These are phyloP conservation scores for Halcyon smyrnensis DNA, from an alignment of 2,797 vertebrate genomes.

Conservation along the genomic window DNA sequence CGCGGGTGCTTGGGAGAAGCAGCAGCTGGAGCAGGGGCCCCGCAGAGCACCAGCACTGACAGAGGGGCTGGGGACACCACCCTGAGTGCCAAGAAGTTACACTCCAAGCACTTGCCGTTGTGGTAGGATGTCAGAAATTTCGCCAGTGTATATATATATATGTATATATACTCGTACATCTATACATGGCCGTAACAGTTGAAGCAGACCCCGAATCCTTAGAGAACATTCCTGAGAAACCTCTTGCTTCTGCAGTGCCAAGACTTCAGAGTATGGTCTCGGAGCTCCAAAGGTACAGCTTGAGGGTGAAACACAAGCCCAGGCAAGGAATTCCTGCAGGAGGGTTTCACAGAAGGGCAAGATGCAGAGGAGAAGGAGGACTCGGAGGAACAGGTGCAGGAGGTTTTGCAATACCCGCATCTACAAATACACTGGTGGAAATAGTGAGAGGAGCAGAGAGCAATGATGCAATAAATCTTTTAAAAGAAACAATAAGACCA, in stretches of 20 bases:
- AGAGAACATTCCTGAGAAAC: conserved; percentile 54
- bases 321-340: conserved; percentile 36
- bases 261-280: conserved; percentile 32
- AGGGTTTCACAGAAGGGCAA: conserved; percentile 50
- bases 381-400: conserved; percentile 62
- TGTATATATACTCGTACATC: neutral
- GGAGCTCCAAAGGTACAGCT: conserved; percentile 38
- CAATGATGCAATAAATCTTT: conserved; percentile 68
- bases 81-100: neutral
- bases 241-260: neutral
- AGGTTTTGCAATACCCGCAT: neutral
- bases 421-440: conserved; percentile 67
- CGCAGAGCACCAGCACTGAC: neutral
- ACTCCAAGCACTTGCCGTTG: neutral
- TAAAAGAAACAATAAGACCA: conserved; percentile 68
- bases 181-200: conserved; percentile 28
- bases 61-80: neutral
- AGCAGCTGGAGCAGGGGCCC: neutral
- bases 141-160: no score
- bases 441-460: conserved; percentile 56
- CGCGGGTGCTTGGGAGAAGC: neutral
- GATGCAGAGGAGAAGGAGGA: conserved; percentile 45
- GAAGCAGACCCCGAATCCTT: neutral
- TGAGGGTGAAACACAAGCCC: conserved; percentile 58
- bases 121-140: neutral